Conservation (phyloP, 2,797 vertebrate species). For the Dendrocincla tyrannina region DNA sequence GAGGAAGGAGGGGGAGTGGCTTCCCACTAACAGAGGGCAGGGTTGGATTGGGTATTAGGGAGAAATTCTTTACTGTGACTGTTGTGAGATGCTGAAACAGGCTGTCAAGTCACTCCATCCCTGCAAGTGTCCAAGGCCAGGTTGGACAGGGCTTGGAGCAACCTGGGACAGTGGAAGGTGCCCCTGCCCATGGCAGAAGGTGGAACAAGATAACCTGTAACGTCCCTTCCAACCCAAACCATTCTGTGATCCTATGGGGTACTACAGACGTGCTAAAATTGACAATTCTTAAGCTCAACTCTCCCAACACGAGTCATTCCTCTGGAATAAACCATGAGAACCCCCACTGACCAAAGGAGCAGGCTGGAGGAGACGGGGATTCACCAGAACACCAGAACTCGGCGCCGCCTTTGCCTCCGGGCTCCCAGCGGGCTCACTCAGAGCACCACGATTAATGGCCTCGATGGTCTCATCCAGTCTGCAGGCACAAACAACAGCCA, state of each 20-base stretch:
- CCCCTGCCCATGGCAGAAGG: background rate
- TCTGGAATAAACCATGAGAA: background rate
- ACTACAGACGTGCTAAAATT: background rate
- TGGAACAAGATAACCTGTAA: background rate
- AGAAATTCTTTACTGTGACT: background rate
- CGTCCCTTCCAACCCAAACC: background rate
- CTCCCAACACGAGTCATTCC: background rate
- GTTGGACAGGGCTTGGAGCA: rapidly evolving
- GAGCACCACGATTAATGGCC: slow-evolving; percentile 77
- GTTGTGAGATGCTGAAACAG: background rate
- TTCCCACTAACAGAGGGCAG: background rate
- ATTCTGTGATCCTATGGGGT: background rate
- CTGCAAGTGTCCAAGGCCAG: background rate
- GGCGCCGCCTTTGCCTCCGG: slow-evolving; percentile 45
- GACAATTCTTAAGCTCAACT: background rate
- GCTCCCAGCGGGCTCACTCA: slow-evolving; percentile 57
- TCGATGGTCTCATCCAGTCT: slow-evolving; percentile 91
- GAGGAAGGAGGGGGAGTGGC: background rate
- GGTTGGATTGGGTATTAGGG: background rate
- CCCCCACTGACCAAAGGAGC: slow-evolving; percentile 85
- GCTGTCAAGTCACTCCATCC: background rate
- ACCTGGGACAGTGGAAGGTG: background rate
- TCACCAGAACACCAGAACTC: slow-evolving; percentile 83
- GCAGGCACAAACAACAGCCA: background rate
- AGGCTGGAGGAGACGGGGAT: slow-evolving; percentile 86